Base-by-base conservation (phyloP, 1,140 invertebrate genomes). In the Aphaenogaster floridana region DNA sequence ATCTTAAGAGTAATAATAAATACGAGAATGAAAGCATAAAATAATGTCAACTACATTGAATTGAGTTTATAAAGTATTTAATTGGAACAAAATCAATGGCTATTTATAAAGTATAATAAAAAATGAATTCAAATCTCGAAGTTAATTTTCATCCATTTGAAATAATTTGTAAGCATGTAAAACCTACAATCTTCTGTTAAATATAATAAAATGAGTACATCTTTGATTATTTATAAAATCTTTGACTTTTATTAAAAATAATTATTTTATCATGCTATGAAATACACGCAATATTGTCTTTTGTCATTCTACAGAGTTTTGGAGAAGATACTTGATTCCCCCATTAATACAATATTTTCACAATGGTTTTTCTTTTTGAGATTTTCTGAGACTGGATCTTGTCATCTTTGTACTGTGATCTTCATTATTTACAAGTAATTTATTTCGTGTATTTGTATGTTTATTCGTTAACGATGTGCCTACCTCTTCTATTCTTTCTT, bases 51-150 rank as follows among this genome's bases (percentile, higher is more conserved):
- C 79, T 86, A 86, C 77, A 77, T 83, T 78, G 57, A 90, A 88
- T 85, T 78, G 86, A 89, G 86, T 86, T 92, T 91, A 87, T 91
- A 87, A 91, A 93, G 63, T 92, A 93, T 93, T 93, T 92, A 93
- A 93, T 86, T 85, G 89, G 89, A 89, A 91, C 64, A 89, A 92
- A 90, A 90, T 91, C 81, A 89, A 88, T 90, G 85, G 87, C 76
- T 93, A 92, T 93, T 93, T 93, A 92, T 91, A 57, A 88, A 77
- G 21, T 85, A 76, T 86, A 86, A 86, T 71, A 89, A 72, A 57
- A 57, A 59, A 48, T 52, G 69, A 88, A 39, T 79, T 13, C 3
- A 34, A 48, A n/a, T 66, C 52, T 1, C 4, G 15, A 36, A 34
- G 9, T 68, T 28, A 48, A 59, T 64, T 61, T 48, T 39, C 50